Percentiles rank a stretch among this genome's conserved stretches.
These are phyloP conservation scores for Orthosia incerta DNA, from an alignment of 2,888 invertebrate genomes.

Conservation along the genomic window DNA sequence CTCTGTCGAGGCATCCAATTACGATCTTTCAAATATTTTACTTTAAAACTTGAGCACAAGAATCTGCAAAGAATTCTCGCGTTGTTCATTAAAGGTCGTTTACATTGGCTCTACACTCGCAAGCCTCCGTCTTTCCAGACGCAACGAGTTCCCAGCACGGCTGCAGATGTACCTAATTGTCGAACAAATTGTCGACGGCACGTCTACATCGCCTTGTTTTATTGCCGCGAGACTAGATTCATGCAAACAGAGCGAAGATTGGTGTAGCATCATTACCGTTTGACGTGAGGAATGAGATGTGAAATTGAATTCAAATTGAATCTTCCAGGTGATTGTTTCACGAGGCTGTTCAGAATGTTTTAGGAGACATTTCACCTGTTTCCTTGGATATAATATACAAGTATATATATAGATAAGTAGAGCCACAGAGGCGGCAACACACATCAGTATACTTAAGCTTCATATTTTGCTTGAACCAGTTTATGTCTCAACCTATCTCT, in stretches of 20 bases:
- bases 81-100: conserved; percentile 51
- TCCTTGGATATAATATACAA: too few species aligned
- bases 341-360: conserved; percentile 5
- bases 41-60: conserved; percentile 13
- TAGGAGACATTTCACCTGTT: neutral
- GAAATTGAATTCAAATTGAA: conserved; percentile 51
- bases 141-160: conserved; percentile 33
- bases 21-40: conserved; percentile 22
- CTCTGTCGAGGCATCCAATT: conserved; percentile 17
- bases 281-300: conserved; percentile 27
- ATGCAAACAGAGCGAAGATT: conserved; percentile 42
- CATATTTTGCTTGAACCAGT: neutral
- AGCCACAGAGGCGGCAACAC: neutral
- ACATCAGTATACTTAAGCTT: neutral
- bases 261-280: conserved; percentile 44
- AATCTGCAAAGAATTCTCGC: conserved; percentile 29
- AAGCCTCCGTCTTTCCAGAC: conserved; percentile 17
- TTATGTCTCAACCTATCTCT: neutral
- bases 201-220: conserved; percentile 40
- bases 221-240: conserved; percentile 39
- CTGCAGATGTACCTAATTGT: conserved; percentile 62
- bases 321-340: too few species aligned
- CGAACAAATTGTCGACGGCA: conserved; percentile 48
- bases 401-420: neutral
- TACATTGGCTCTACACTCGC: conserved; percentile 40